These are phyloP conservation scores for Pseudomyrmex flavicornis DNA, from an alignment of 1,140 invertebrate species.

Conservation along the genomic window DNA sequence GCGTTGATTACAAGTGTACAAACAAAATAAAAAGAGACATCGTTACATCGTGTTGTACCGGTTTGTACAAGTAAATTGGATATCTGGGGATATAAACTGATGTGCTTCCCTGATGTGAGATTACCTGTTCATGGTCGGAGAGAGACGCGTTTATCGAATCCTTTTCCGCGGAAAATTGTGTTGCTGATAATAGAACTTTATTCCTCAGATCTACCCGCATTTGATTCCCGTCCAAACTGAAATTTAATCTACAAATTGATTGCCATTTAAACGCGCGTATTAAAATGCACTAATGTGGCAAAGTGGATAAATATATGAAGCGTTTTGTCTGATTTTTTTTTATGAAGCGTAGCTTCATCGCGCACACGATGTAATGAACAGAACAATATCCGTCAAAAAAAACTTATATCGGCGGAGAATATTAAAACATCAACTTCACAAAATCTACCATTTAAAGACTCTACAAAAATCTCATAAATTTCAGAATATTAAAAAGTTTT, in stretches of 20 bases:
- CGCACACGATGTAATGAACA: not conserved
- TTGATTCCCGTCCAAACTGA: conserved; percentile 41
- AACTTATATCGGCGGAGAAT: not conserved
- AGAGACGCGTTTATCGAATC: conserved; percentile 43
- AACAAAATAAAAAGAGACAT: conserved; percentile 38
- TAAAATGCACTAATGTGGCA: not conserved
- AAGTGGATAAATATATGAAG: conserved; percentile 17
- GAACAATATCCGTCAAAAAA: not conserved
- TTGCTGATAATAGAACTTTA: conserved; percentile 49
- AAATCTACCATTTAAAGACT: no score
- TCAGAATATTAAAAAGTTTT: no score
- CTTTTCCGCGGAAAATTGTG: conserved; percentile 53
- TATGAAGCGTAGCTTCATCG: not conserved
- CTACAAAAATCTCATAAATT: no score
- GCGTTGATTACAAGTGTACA: conserved; percentile 44
- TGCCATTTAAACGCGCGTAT: conserved; percentile 31
- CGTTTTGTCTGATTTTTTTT: not conserved
- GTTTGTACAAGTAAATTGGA: conserved; percentile 55
- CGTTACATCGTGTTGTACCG: conserved; percentile 24
- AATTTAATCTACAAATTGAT: conserved; percentile 51
- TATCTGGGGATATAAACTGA: conserved; percentile 50
- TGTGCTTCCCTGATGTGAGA: conserved; percentile 13
- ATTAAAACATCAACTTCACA: no score
- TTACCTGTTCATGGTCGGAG: conserved; percentile 33
- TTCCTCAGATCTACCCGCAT: conserved; percentile 36